phyloP scores from a whole-genome alignment of 2,797 vertebrate species.

The Erpetoichthys calabaricus region DNA sequence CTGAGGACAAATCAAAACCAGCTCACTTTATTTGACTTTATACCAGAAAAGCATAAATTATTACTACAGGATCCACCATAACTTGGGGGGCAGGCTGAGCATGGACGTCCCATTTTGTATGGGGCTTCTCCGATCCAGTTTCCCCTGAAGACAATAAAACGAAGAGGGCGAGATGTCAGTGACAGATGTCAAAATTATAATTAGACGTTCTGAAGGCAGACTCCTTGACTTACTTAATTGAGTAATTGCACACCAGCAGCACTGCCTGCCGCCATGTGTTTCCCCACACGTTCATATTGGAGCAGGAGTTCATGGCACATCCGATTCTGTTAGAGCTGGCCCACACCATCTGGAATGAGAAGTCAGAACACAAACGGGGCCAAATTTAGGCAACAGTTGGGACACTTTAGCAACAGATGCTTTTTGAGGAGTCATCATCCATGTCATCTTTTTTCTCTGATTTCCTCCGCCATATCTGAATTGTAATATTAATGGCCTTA shows the following conservation, averaged over 20 bases:
- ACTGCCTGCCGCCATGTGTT: conserved; percentile 54
- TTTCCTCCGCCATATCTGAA: too few species aligned
- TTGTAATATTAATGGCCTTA: too few species aligned
- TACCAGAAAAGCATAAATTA: conserved; percentile 59
- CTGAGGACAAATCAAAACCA: conserved; percentile 24
- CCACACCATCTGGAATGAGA: conserved; percentile 73
- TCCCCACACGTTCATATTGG: conserved; percentile 59
- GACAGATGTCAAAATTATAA: not conserved
- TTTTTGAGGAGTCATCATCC: too few species aligned
- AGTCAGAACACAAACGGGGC: not conserved
- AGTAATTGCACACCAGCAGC: conserved; percentile 78
- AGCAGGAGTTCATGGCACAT: conserved; percentile 62
- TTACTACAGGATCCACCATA: conserved; percentile 63
- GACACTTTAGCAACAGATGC: too few species aligned
- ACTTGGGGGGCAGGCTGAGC: conserved; percentile 65
- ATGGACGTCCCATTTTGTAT: conserved; percentile 61
- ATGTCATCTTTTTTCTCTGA: too few species aligned
- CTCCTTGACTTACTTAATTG: conserved; percentile 60
- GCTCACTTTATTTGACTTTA: conserved; percentile 43
- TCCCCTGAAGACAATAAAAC: conserved; percentile 45
- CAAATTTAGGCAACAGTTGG: too few species aligned
- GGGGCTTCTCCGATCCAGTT: conserved; percentile 78
- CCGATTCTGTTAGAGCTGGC: conserved; percentile 68
- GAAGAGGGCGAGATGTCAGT: not conserved
- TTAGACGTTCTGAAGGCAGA: not conserved